A percentile compares a stretch with the other conserved stretches of the same genome.
phyloP scores from a whole-genome alignment of 2,113 vertebrate species.

The Todiramphus chloris region DNA sequence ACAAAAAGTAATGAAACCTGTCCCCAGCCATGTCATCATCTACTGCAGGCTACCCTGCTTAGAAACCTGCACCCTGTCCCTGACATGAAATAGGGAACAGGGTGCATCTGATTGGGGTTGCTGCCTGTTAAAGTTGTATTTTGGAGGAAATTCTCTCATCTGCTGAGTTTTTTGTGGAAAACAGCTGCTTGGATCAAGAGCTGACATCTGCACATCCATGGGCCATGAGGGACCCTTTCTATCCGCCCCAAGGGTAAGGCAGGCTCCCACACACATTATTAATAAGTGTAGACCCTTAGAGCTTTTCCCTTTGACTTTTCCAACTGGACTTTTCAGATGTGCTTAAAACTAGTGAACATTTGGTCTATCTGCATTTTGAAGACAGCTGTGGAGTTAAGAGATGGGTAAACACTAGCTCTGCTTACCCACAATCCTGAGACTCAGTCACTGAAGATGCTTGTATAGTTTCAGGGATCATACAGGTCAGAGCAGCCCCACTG shows the following conservation, averaged over 20 bases:
- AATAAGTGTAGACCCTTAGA: neutral
- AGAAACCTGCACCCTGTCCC: neutral
- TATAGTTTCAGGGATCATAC: neutral
- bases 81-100: neutral
- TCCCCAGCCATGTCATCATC: neutral
- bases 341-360: neutral
- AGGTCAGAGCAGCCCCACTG: neutral
- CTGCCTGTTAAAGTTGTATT: neutral
- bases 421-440: neutral
- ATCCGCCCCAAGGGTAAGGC: fast-evolving
- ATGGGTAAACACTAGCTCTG: neutral
- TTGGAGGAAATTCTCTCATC: neutral
- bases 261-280: neutral
- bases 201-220: neutral
- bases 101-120: neutral
- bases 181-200: neutral
- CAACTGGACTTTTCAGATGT: neutral
- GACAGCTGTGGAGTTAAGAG: neutral
- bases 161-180: neutral
- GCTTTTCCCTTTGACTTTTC: neutral
- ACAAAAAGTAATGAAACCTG: neutral
- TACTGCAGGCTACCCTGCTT: neutral
- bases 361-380: neutral
- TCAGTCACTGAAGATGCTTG: neutral
- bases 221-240: neutral